phyloP scores from a whole-genome alignment of 2,113 vertebrate species.

The Menidia beryllina region DNA sequence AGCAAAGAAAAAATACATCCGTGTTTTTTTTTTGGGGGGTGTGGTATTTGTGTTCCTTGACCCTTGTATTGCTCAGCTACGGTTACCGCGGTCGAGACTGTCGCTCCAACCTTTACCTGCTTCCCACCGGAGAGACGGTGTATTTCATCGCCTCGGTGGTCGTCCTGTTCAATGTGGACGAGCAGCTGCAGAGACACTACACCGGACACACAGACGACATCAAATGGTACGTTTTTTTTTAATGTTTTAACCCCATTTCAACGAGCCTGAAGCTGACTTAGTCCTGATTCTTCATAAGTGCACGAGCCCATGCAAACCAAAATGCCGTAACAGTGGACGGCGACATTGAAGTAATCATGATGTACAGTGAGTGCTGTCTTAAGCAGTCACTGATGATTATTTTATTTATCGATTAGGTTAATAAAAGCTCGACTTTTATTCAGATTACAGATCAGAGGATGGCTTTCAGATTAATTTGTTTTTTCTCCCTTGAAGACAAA shows the following conservation, averaged over 20 bases:
- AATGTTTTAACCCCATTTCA: neutral
- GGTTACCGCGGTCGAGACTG: slow-evolving; percentile 97
- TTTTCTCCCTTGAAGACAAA: slow-evolving; percentile 25
- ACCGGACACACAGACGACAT: slow-evolving; percentile 96
- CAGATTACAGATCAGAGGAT: slow-evolving; percentile 34
- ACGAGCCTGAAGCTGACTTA: neutral
- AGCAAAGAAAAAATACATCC: too few species aligned
- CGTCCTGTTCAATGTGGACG: slow-evolving; percentile 95
- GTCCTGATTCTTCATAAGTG: neutral
- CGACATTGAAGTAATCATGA: neutral
- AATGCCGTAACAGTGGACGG: neutral
- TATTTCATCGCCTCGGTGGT: slow-evolving; percentile 98
- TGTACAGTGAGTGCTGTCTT: slow-evolving; percentile 1
- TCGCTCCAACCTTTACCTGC: slow-evolving; percentile 94
- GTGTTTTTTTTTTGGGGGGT: too few species aligned
- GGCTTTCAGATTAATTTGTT: slow-evolving; percentile 5
- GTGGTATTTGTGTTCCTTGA: slow-evolving; percentile 80
- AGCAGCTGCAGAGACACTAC: slow-evolving; percentile 96
- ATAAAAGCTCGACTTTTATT: slow-evolving; percentile 12
- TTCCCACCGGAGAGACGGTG: slow-evolving; percentile 97
- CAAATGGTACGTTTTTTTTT: slow-evolving; percentile 88
- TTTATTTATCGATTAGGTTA: slow-evolving; percentile 18
- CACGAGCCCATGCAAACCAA: neutral
- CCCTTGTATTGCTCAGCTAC: slow-evolving; percentile 81
- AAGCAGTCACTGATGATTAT: neutral